phyloP scores from a whole-genome alignment of 2,888 invertebrate genomes.

The Thereva nobilitata region DNA sequence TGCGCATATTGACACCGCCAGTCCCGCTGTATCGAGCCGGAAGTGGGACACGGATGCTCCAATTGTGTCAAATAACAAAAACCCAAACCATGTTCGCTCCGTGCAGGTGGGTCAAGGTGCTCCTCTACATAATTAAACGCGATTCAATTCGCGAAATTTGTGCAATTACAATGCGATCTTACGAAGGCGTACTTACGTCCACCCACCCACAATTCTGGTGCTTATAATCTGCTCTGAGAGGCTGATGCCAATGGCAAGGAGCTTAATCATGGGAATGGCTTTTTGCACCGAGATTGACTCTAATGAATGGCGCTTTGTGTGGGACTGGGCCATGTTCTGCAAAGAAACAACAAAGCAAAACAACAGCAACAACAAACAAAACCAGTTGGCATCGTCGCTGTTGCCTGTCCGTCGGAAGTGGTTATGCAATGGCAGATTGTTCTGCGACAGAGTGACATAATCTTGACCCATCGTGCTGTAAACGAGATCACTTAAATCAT shows the following conservation, averaged over 20 bases:
- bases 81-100: background rate
- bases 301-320: slow-evolving; percentile 14
- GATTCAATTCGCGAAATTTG: background rate
- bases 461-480: no score
- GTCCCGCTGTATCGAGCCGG: no score
- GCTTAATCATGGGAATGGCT: slow-evolving; percentile 26
- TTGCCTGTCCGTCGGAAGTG: no score
- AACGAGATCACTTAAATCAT: no score
- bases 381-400: background rate
- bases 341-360: background rate
- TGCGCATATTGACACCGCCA: no score
- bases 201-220: slow-evolving; percentile 12
- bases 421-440: no score
- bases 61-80: no score
- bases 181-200: background rate
- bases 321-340: slow-evolving; percentile 10
- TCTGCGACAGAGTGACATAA: no score
- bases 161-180: slow-evolving; percentile 16
- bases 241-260: slow-evolving; percentile 14
- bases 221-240: slow-evolving; percentile 6
- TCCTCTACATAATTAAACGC: no score
- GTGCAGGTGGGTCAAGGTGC: slow-evolving; percentile 1
- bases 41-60: no score
- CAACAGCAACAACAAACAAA: background rate
- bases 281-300: slow-evolving; percentile 6